These are phyloP conservation scores for Galaxea fascicularis DNA, from an alignment of 92 coral and sea anemone genomes.

Conservation along the genomic window DNA sequence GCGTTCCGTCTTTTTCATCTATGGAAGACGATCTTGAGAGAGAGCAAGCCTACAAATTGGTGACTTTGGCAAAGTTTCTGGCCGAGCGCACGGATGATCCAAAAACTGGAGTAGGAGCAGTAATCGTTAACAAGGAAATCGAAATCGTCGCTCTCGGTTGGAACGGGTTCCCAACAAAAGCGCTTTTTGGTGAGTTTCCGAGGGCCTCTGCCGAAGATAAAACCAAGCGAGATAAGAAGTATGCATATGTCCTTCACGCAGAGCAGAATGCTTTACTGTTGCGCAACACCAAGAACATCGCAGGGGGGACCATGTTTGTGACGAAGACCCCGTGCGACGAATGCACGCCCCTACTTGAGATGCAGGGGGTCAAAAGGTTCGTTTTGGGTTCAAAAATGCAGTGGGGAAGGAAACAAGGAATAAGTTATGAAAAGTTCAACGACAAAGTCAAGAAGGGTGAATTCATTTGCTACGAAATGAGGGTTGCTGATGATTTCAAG, in stretches of 20 bases:
- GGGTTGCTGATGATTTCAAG: neutral
- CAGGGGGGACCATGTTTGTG: conserved; percentile 71
- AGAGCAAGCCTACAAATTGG: conserved; percentile 64
- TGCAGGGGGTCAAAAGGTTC: conserved; percentile 25
- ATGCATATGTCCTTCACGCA: conserved; percentile 78
- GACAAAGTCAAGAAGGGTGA: neutral
- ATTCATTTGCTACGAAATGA: neutral
- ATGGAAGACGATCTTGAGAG: neutral
- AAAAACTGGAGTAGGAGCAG: conserved; percentile 80
- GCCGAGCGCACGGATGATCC: conserved; percentile 90
- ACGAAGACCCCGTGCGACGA: conserved; percentile 88
- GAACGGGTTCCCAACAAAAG: conserved; percentile 89
- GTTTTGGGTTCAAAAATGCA: conserved; percentile 6
- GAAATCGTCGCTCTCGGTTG: conserved; percentile 82
- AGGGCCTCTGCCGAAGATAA: conserved; percentile 72
- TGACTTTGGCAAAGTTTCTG: conserved; percentile 74
- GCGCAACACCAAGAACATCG: conserved; percentile 69
- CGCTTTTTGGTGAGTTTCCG: conserved; percentile 85
- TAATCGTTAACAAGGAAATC: conserved; percentile 47
- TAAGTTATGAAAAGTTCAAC: neutral
- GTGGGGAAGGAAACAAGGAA: neutral
- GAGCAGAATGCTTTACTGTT: conserved; percentile 81
- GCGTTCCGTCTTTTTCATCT: neutral
- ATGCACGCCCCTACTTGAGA: conserved; percentile 74
- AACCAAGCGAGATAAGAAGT: conserved; percentile 55